Evolutionary conservation across 2,797 vertebrate species (phyloP), one percentile per base, ranked within the genome.

Genomic region (Acropternis orthonyx): DNA sequence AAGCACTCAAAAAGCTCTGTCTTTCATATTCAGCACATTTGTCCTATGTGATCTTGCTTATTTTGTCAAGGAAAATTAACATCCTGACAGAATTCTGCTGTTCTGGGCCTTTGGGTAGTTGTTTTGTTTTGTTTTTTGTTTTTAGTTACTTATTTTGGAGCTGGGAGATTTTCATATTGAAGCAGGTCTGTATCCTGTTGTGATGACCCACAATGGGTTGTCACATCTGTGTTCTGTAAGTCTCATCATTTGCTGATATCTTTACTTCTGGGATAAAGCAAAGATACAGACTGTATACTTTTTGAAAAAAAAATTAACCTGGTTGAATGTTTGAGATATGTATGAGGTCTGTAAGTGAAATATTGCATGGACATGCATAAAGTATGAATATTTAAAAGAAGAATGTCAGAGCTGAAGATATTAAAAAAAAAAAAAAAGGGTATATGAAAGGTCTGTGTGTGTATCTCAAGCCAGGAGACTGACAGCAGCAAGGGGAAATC

Each of bases 371-470:
- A 2, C 1, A 1, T 82, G 15, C 9, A 9, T 61, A 21, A 71
- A 41, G 2, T 59, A 28, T 17, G 10, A 51, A 12, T 26, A 37
- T 67, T 80, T 44, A 67, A 63, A 80, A 52, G 41, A 83, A 71
- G 69, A 71, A 83, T 10, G 20, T 4, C 5, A 66, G 43, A 59
- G 9, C 5, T 59, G 69, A 89, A 73, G 28, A 19, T 24, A 44
- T 65, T 58, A 16, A 14, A 9, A 34, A 56, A 37, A 3, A 37
- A 3, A 37, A 43, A 17, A 37, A 59, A 55, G 55, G 6, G 3
- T 27, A 1, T 26, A 24, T 39, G 32, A 62, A 69, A 54, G 26
- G 6, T 16, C 1, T 2, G 1, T 22, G 24, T 5, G 2, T 15
- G 0, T 34, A 11, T 48, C 5, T 58, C 5, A 51, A 43, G 18